phyloP scores from a whole-genome alignment of 2,888 invertebrate species.

The Pocota personata region DNA sequence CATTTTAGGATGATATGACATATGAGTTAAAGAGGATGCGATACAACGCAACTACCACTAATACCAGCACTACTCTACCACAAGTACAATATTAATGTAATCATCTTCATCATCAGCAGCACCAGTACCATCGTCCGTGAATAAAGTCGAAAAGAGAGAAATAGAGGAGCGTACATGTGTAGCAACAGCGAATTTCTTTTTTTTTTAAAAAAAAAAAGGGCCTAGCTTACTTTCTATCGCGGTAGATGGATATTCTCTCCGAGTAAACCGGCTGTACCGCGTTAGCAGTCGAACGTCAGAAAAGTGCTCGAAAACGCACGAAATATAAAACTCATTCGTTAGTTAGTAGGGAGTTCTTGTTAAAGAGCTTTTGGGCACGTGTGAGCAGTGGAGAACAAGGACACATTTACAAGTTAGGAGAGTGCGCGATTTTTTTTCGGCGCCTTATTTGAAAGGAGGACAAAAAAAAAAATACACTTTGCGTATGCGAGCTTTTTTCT shows the following conservation, averaged over 20 bases:
- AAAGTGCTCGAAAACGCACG: slow-evolving; percentile 66
- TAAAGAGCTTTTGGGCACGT: slow-evolving; percentile 58
- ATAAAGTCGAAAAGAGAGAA: slow-evolving; percentile 47
- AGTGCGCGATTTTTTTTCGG: slow-evolving; percentile 51
- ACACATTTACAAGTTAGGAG: slow-evolving; percentile 54
- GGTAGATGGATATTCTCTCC: slow-evolving; percentile 20
- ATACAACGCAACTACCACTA: slow-evolving; percentile 72
- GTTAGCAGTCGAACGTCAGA: slow-evolving; percentile 10
- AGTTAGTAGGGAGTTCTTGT: slow-evolving; percentile 26
- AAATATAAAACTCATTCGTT: slow-evolving; percentile 50
- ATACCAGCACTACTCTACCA: slow-evolving; percentile 69
- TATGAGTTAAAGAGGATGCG: slow-evolving; percentile 66
- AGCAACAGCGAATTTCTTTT: slow-evolving; percentile 16
- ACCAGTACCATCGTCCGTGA: slow-evolving; percentile 25
- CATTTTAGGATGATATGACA: slow-evolving; percentile 72
- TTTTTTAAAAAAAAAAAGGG: slow-evolving; percentile 1
- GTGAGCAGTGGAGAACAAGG: slow-evolving; percentile 46
- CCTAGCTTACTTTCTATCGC: slow-evolving; percentile 36
- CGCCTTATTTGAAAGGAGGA: neutral
- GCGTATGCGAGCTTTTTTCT: slow-evolving; percentile 60
- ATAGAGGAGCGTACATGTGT: slow-evolving; percentile 33
- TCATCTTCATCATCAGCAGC: slow-evolving; percentile 59
- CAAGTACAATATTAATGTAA: slow-evolving; percentile 71
- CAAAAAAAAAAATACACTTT: slow-evolving; percentile 11
- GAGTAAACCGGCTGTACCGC: neutral